Evolutionary conservation across 2,797 vertebrate genomes (phyloP), one percentile per base, ranked within the genome.

Genomic region (Siniperca obscura): DNA sequence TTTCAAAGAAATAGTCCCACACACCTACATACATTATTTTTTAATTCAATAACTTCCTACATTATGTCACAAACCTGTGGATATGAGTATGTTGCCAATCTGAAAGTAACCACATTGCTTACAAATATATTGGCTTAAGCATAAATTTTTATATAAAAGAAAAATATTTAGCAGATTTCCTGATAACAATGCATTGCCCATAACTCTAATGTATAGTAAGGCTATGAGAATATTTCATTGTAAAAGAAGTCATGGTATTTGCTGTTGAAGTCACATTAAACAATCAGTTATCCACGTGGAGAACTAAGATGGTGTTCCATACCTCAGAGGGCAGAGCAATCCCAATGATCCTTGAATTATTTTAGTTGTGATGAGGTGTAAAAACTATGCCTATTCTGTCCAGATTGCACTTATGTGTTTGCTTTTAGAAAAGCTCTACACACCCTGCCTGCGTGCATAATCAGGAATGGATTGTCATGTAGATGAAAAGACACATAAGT

Each of bases 1-100:
- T 57, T 75, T 65, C 30, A 55, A 12, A 27, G 22, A 62, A 27
- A 64, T 13, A 27, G 8, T 64, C 56, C 56, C 42, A 76, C 59
- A 52, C 55, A 61, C 62, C 44, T 66, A 50, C 44, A 67, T 8
- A 34, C 4, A 36, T 34, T 68, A 42, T 61, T 80, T 73, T 30
- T 66, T 0, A 60, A 38, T 50, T 53, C 21, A 44, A 12, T 69
- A 46, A 53, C 34, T 8, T 50, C 42, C 53, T 13, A 60, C 62
- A 73, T 53, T n/a, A 42, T 68, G 55, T 60, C 68, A 56, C 59
- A 38, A 27, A 34, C 40, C 16, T 48, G 14, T 56, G 34, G 38
- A 36, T 25, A 34, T 48, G 44, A 50, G 55, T 66, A 27, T 38
- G 38, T 17, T 66, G 14, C 34, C 60, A 40, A 21, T 30, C 55